Base-by-base conservation (phyloP, 2,888 invertebrate species). In the Arctia plantaginis region DNA sequence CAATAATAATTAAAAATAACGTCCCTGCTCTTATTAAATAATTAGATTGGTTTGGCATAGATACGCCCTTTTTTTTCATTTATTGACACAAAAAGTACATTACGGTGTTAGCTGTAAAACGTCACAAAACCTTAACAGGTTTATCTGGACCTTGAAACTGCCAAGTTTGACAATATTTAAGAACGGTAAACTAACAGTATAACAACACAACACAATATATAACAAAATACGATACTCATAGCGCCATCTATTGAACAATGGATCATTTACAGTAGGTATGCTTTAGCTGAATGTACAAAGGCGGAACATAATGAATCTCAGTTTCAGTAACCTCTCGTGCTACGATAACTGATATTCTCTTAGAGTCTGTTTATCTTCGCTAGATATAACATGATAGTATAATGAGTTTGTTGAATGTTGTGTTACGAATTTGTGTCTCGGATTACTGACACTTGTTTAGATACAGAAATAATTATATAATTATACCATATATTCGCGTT, bases 191-290 rank as follows among this genome's bases (percentile, higher is more conserved):
- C 3, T 27, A 27, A n/a, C 13, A 30, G 15, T 30, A 59, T 35
- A 33, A 64, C 33, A 30, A 33, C 4, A 8, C 33, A 33, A 30
- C 4, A 64, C 18, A 64, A 0, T 33, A 30, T 18, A n/a, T 3
- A 15, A 3, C 4, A 47, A 35, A 66, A 72, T 4, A 33, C n/a
- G 64, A 47, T 55, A 64, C 62, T 64, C 2, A n/a, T 77, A 69
- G 66, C 82, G 82, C 82, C 82, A 82, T 82, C 82, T 82, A 68
- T 79, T 68, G 70, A 62, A 47, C 12, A 47, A 67, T 35, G 10
- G n/a, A 30, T 66, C 35, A 74, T 41, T 35, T 74, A 74, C 6
- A 30, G 30, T 18, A 18, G 30, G 62, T 30, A 62, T 59, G 59
- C 47, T 47, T 59, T 27, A 66, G 27, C 41, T 69, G 4, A 47